Evolutionary conservation across 1,140 invertebrate genomes (phyloP), one percentile per base, ranked within the genome.

Genomic region (Papilio xuthus): DNA sequence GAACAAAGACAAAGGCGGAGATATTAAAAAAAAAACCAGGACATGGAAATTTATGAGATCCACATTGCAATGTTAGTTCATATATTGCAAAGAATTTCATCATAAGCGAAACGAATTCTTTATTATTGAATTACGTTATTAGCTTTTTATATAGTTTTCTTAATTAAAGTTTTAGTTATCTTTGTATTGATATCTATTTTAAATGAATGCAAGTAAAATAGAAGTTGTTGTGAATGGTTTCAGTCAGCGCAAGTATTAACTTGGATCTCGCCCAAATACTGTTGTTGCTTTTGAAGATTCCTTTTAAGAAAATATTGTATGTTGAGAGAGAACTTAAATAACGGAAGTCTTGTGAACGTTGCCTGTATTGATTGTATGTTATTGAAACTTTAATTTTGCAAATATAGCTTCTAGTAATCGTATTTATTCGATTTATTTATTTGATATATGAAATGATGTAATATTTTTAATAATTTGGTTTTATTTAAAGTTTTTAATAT

Each of bases 1-100:
- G 60, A 67, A 67, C 60, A 67, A 67, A 67, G 26, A 26, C 60
- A 28, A 67, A 28, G 60, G 60, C 60, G 26, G 60, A 67, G 60
- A 67, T 67, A 67, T 67, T 67, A 60, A 60, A 60, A 60, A 56
- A 56, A 67, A 67, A 67, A 13, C 60, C n/a, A 67, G 60, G 12
- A 28, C 60, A 67, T 67, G 60, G 10, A 60, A 60, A 15, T 67
- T 67, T 28, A 67, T 67, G 60, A 6, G 3, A 67, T 28, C 12
- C 26, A 15, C 23, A 28, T 67, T 32, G 60, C 60, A 67, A 67
- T 67, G 60, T 67, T 67, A 67, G 26, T 13, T 60, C 56, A 18
- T 67, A 67, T 28, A 67, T n/a, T 56, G 12, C 23, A 18, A 67
- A 28, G 60, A 67, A 67, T 67, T 67, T 67, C 4, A 67, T 67